phyloP scores from a whole-genome alignment of 1,140 invertebrate genomes.

The Drosophila ogumai region DNA sequence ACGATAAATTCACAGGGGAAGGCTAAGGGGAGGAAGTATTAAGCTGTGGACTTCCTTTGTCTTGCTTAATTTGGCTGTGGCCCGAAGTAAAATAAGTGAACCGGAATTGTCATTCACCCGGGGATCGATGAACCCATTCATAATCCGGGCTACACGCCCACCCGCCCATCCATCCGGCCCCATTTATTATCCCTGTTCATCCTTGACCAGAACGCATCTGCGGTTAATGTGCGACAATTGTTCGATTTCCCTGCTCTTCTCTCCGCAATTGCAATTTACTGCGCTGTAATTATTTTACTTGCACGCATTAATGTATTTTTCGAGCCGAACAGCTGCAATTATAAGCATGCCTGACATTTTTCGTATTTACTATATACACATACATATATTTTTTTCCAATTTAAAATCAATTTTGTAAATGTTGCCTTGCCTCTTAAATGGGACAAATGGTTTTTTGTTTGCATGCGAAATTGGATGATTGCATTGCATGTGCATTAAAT shows the following conservation, averaged over 20 bases:
- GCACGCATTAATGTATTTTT: constrained; percentile 11
- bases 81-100: constrained; percentile 42
- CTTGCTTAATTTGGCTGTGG: constrained; percentile 24
- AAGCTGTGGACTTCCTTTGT: constrained; percentile 23
- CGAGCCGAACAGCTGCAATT: constrained; percentile 42
- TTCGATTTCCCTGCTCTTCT: constrained; percentile 26
- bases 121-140: constrained; percentile 31
- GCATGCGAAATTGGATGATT: constrained; percentile 42
- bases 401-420: constrained; percentile 36
- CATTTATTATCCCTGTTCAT: constrained; percentile 18
- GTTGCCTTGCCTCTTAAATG: not conserved
- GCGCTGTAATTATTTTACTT: constrained; percentile 39
- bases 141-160: not conserved
- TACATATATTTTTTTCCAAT: constrained; percentile 15
- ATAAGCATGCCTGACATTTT: constrained; percentile 20
- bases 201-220: constrained; percentile 52
- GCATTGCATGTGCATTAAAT: constrained; percentile 41
- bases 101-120: constrained; percentile 30
- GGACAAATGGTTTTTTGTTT: constrained; percentile 34
- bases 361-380: not conserved
- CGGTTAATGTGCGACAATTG: constrained; percentile 63
- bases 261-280: constrained; percentile 53
- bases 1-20: constrained; percentile 1
- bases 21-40: constrained; percentile 17
- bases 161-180: constrained; percentile 2